Evolutionary conservation across 2,888 invertebrate species (phyloP), one percentile per base, ranked within the genome.

Genomic region (Cyclophora albipunctata): DNA sequence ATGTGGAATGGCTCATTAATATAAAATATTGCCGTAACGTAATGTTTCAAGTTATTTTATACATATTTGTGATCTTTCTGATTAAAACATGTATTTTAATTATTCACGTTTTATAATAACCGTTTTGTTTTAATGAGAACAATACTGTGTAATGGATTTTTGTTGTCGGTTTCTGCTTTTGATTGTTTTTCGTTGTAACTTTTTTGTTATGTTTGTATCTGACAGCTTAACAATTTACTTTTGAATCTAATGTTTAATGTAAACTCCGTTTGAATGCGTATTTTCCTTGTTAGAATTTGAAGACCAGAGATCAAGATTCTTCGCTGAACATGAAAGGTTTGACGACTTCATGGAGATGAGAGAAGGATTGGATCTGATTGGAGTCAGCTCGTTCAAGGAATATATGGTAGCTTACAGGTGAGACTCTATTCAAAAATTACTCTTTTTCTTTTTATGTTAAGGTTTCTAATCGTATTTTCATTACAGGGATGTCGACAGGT

Each of bases 281-380:
- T 20, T 20, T 20, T 20, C 20, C 20, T 20, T 20, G 20, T 20
- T 1, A 73, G 95, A 95, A 75, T 96, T 95, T 68, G 95, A 96
- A 76, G 94, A 94, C 58, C 95, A 95, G 71, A 85, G 95, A 55
- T 92, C 93, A 7, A 84, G 93, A 63, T 96, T 96, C 78, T 96
- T 92, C 60, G 92, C 93, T 50, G 94, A 94, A 59, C 93, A 95
- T 78, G 95, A 95, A 73, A 84, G 93, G 34, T 91, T 93, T 51
- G 95, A 96, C 68, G 95, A 95, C 76, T 95, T 95, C 75, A 93
- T 95, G 93, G 95, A 96, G 81, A 95, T 94, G 90, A 84, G 93
- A 2, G 95, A 95, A 71, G 95, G 95, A 0, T 84, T 95, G 57
- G 95, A 95, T 69, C 86, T 95, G 33, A 91, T 92, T 7, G 92